These are phyloP conservation scores for Metridium senile DNA, from an alignment of 92 coral and sea anemone species.

Conservation along the genomic window DNA sequence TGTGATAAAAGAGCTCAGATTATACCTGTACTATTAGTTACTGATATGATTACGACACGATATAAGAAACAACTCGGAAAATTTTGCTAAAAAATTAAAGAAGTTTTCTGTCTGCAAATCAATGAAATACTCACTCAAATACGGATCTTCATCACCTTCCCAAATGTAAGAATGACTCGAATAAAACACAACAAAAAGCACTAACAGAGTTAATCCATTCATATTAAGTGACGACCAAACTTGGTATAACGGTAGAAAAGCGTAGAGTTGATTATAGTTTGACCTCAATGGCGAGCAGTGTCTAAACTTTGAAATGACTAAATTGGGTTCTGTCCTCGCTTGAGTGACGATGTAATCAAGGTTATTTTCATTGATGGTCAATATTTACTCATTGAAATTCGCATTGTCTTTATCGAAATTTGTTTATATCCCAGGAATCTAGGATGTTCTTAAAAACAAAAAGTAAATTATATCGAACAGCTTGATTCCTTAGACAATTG, in stretches of 20 bases:
- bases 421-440: not conserved
- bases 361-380: not conserved
- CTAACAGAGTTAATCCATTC: not conserved
- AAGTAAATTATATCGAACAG: not conserved
- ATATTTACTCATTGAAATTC: slow-evolving; percentile 27
- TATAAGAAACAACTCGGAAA: not conserved
- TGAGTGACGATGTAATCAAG: slow-evolving; percentile 1
- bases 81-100: not conserved
- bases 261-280: not conserved
- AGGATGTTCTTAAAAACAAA: not conserved
- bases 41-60: not conserved
- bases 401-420: not conserved
- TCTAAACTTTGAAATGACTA: not conserved
- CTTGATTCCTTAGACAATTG: too few species aligned
- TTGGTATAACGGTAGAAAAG: not conserved
- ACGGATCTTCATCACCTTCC: slow-evolving; percentile 20
- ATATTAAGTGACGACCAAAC: not conserved
- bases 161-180: slow-evolving; percentile 18
- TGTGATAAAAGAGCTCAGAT: not conserved
- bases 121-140: slow-evolving; percentile 12
- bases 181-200: not conserved
- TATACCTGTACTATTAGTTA: not conserved
- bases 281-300: not conserved
- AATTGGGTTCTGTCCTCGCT: not conserved
- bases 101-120: not conserved